A percentile compares a stretch with the other conserved stretches of the same genome.
phyloP scores from a whole-genome alignment of 1,140 invertebrate species.

The Drosophila nigromelanica region DNA sequence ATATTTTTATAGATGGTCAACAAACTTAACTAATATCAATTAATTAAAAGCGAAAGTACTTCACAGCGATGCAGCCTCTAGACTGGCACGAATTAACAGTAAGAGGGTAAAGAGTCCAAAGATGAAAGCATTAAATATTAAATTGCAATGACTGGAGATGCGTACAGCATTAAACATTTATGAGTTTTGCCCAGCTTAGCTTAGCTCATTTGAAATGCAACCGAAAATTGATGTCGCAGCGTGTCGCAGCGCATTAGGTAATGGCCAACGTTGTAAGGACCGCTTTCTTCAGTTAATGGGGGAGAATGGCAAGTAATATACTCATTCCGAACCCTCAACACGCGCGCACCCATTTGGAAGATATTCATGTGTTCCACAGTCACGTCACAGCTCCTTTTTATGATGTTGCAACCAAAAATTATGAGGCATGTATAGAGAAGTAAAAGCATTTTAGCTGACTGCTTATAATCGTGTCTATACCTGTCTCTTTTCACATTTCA shows the following conservation, averaged over 20 bases:
- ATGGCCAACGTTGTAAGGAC: conserved; percentile 47
- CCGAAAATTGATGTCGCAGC: conserved; percentile 72
- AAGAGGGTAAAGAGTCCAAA: conserved; percentile 19
- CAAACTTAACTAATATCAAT: conserved; percentile 58
- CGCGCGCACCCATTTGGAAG: conserved; percentile 37
- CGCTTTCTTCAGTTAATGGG: conserved; percentile 15
- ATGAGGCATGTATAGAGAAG: neutral
- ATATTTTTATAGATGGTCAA: conserved; percentile 43
- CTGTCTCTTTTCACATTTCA: conserved; percentile 36
- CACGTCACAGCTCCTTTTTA: conserved; percentile 41
- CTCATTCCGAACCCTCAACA: conserved; percentile 36
- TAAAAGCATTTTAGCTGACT: conserved; percentile 20
- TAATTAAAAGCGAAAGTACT: conserved; percentile 71
- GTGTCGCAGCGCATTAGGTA: conserved; percentile 64
- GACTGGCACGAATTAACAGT: neutral
- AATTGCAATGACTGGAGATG: conserved; percentile 41
- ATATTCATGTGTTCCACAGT: conserved; percentile 36
- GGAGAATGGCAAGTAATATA: conserved; percentile 13
- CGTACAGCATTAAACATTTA: conserved; percentile 66
- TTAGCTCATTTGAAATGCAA: conserved; percentile 71
- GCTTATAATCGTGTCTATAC: conserved; percentile 58
- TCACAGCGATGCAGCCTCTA: conserved; percentile 18
- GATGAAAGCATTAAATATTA: conserved; percentile 62
- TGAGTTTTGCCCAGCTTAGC: conserved; percentile 25
- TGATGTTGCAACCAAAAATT: conserved; percentile 30